These are phyloP conservation scores for Adelphocoris suturalis DNA, from an alignment of 2,888 invertebrate genomes.

Conservation along the genomic window DNA sequence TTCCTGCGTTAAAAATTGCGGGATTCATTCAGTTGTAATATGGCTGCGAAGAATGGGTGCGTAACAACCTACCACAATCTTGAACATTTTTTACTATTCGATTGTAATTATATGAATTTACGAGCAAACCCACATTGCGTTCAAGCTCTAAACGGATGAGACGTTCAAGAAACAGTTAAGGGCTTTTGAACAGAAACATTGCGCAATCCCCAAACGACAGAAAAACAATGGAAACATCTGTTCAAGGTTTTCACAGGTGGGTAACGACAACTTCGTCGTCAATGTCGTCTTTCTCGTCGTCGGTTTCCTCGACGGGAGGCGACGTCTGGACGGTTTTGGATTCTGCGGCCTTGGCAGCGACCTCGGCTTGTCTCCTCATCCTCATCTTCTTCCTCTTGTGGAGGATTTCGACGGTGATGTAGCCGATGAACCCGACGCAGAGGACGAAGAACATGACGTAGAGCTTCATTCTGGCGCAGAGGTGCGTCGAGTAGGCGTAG, in stretches of 20 bases:
- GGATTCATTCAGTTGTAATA: no score
- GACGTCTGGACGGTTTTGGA: conserved; percentile 77
- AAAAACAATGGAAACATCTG: neutral
- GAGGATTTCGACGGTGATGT: conserved; percentile 88
- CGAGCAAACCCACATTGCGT: no score
- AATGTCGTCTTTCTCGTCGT: conserved; percentile 92
- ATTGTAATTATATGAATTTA: no score
- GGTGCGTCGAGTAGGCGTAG: conserved; percentile 92
- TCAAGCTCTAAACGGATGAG: no score
- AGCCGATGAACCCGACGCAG: conserved; percentile 87
- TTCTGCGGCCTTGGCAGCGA: conserved; percentile 82
- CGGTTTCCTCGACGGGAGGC: conserved; percentile 85
- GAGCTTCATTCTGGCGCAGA: conserved; percentile 91
- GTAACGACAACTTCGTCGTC: conserved; percentile 91
- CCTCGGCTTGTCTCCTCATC: conserved; percentile 86
- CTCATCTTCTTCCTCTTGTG: conserved; percentile 90
- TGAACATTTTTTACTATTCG: no score
- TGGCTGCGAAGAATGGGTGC: no score
- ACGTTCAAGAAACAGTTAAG: no score
- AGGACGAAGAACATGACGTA: conserved; percentile 90
- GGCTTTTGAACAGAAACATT: neutral
- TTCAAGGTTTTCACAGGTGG: conserved; percentile 49
- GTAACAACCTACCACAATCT: no score
- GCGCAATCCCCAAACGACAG: neutral
- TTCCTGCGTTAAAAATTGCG: no score